These are phyloP conservation scores for Scelioninae gen. 1 DNA, from an alignment of 2,888 invertebrate genomes.

Conservation along the genomic window DNA sequence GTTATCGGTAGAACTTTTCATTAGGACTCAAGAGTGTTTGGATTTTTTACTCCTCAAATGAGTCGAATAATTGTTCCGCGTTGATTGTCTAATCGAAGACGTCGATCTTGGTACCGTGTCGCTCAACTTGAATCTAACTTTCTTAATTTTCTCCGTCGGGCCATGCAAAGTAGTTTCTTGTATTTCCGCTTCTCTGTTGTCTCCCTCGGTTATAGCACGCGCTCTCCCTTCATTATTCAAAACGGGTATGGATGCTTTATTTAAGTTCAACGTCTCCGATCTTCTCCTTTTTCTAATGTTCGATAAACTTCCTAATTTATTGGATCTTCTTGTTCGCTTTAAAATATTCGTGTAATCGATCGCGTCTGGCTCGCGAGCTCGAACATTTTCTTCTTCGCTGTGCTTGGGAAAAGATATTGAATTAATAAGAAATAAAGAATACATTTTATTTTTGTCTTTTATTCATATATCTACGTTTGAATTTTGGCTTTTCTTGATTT, in stretches of 20 bases:
- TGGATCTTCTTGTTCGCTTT: constrained; percentile 43
- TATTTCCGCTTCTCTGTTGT: no score
- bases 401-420: no score
- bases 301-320: constrained; percentile 60
- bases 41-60: constrained; percentile 40
- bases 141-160: constrained; percentile 52
- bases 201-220: constrained; percentile 1
- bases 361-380: constrained; percentile 32
- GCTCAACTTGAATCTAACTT: constrained; percentile 52
- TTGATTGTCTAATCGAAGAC: no score
- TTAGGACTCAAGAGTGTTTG: constrained; percentile 9
- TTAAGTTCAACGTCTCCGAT: constrained; percentile 27
- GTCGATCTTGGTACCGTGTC: constrained; percentile 43
- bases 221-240: constrained; percentile 39
- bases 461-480: no score
- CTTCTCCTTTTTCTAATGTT: constrained; percentile 47
- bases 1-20: no score
- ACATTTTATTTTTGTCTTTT: no score
- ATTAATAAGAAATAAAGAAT: no score
- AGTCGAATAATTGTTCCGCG: no score
- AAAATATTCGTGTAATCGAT: constrained; percentile 53
- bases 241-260: constrained; percentile 35
- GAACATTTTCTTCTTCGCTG: no score
- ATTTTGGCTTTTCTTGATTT: no score
- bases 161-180: constrained; percentile 48